Evolutionary conservation across 2,888 invertebrate genomes (phyloP).

Genomic region (Stenchaetothrips biformis): DNA sequence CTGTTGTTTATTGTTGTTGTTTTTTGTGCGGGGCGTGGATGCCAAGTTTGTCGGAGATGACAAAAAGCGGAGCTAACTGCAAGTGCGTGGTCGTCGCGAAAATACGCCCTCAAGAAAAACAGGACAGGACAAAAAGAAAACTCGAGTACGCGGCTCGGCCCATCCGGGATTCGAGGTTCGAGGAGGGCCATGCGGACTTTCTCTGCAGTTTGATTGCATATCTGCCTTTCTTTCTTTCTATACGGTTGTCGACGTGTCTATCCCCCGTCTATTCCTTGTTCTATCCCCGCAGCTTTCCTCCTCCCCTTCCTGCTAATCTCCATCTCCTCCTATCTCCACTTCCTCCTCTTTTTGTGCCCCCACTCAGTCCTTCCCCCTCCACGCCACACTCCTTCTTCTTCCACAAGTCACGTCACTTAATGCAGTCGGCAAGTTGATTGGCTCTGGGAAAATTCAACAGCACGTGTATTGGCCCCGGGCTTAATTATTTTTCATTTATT

Average conservation of each 20-base stretch:
- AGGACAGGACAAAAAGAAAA: background rate
- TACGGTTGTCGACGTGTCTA: background rate
- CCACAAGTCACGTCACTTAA: no score
- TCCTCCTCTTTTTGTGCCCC: no score
- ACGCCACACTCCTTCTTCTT: no score
- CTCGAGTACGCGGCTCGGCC: background rate
- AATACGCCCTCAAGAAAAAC: background rate
- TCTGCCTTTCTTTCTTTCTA: background rate
- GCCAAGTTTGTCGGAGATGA: background rate
- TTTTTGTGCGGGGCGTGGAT: background rate
- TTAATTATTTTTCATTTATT: no score
- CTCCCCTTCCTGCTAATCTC: no score
- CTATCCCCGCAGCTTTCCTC: no score
- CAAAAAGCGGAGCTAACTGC: background rate
- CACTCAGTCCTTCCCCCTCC: no score
- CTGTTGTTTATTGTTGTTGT: background rate
- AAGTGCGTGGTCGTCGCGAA: background rate
- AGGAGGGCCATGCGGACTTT: background rate
- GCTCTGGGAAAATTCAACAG: no score
- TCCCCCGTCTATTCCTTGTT: no score
- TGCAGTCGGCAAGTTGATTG: no score
- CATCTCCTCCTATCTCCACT: no score
- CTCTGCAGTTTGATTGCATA: slow-evolving; percentile 16
- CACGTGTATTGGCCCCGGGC: no score
- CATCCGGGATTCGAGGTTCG: background rate